Conservation (phyloP, 2,797 vertebrate species). For the Enteromius argenteus region DNA sequence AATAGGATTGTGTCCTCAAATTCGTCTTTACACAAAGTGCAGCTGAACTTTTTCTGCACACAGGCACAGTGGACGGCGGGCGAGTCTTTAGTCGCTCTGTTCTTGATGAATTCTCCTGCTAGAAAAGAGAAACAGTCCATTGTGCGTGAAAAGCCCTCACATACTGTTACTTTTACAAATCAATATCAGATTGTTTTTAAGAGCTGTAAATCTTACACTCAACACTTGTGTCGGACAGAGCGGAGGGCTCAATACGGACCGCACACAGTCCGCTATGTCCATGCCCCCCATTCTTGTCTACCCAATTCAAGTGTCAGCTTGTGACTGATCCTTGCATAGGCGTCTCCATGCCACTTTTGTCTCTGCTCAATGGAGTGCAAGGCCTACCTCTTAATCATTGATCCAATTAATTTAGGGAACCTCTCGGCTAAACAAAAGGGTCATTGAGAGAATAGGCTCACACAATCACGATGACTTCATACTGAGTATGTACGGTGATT, state of each 20-base stretch:
- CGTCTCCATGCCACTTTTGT: constrained; percentile 73
- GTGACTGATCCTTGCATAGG: constrained; percentile 63
- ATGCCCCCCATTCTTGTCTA: constrained; percentile 33
- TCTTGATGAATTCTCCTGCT: constrained; percentile 30
- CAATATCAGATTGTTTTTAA: constrained; percentile 54
- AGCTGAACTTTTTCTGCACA: constrained; percentile 34
- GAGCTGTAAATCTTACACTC: constrained; percentile 47
- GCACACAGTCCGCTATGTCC: constrained; percentile 46
- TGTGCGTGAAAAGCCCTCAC: constrained; percentile 42
- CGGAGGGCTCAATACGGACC: constrained; percentile 45
- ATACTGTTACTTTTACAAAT: constrained; percentile 60
- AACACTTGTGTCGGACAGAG: constrained; percentile 34
- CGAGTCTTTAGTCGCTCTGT: constrained; percentile 6
- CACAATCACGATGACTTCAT: constrained; percentile 76
- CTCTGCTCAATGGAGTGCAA: constrained; percentile 72
- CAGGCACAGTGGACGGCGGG: constrained; percentile 33
- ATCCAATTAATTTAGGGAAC: constrained; percentile 81
- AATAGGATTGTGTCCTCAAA: constrained; percentile 20
- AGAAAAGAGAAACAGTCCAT: constrained; percentile 39
- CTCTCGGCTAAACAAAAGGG: constrained; percentile 65
- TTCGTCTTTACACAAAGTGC: constrained; percentile 34
- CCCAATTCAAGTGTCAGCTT: constrained; percentile 75
- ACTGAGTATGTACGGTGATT: constrained; percentile 74
- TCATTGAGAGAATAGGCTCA: constrained; percentile 71
- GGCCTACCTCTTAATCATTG: constrained; percentile 80